These are phyloP conservation scores for Tanypteryx hageni DNA, from an alignment of 2,888 invertebrate species.

Conservation along the genomic window DNA sequence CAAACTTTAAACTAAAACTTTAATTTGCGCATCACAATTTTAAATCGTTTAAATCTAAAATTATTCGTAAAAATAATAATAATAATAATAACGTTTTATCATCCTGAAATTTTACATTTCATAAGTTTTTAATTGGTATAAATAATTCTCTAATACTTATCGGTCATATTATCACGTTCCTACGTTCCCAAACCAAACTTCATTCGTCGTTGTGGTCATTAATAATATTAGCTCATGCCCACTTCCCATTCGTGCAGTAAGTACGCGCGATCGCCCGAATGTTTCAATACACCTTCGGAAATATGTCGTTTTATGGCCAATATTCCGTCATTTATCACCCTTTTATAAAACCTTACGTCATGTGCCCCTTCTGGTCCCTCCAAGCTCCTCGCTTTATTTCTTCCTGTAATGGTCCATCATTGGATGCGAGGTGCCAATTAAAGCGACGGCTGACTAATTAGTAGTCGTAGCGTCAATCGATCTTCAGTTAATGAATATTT, in stretches of 20 bases:
- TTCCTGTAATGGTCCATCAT: neutral
- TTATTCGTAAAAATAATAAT: no score
- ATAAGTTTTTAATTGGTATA: no score
- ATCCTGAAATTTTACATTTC: no score
- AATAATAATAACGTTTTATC: no score
- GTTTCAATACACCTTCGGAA: neutral
- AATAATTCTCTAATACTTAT: no score
- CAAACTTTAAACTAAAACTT: no score
- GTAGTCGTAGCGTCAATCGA: neutral
- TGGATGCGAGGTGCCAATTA: neutral
- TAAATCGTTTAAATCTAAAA: no score
- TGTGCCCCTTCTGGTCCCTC: neutral
- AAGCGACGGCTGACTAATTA: neutral
- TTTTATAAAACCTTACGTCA: neutral
- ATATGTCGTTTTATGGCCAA: neutral
- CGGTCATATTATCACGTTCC: no score
- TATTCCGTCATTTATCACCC: conserved; percentile 45
- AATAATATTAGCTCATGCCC: neutral
- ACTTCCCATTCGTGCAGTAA: neutral
- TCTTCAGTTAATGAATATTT: neutral
- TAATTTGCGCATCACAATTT: no score
- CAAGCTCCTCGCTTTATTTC: neutral
- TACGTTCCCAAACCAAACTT: neutral
- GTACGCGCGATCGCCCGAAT: neutral
- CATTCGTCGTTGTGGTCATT: neutral